Base-by-base conservation (phyloP, 2,888 invertebrate genomes). In the Tenthredo amoena region DNA sequence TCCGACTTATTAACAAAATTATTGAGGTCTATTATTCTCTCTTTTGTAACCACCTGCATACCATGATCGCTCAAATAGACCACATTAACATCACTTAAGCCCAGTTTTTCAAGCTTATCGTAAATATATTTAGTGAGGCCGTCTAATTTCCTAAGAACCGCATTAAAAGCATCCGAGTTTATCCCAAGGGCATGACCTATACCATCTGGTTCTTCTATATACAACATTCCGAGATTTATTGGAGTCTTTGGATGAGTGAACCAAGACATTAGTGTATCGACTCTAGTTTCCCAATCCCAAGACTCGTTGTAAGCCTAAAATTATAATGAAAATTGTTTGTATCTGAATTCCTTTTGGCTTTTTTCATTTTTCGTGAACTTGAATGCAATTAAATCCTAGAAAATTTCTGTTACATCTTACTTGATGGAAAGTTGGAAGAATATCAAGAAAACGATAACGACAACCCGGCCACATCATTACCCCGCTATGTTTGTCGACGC, bases 61-160 rank as follows among this genome's bases (percentile, higher is more conserved):
- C 97, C 97, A 92, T 97, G 97, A 92, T 97, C 97, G 92, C 96
- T 96, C 71, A 96, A 92, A 86, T 97, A 94, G 85, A 97, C 94
- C 0, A 97, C 94, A 91, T 97, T 96, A 0, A 96, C 94, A 87
- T 94, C 94, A 43, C 95, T 93, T 79, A 97, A 91, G 34, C 94
- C 93, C 86, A 94, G 89, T 26, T 93, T 88, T 84, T 94, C 91
- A n/a, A 97, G 90, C 91, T 95, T 92, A 55, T 95, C 89, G 94
- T 94, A 90, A 94, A 96, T 93, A 91, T 96, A 96, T 82, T 94
- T 94, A 0, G 95, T 95, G 6, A 96, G 91, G 87, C 94, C 94
- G 87, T 96, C 95, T 34, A 95, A 89, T 88, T 94, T 92, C 84
- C 89, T 88, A 6, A 96, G 91, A 83, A 94, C 89, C 43, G 94